phyloP scores from a whole-genome alignment of 2,113 vertebrate genomes.

The Ictalurus furcatus region DNA sequence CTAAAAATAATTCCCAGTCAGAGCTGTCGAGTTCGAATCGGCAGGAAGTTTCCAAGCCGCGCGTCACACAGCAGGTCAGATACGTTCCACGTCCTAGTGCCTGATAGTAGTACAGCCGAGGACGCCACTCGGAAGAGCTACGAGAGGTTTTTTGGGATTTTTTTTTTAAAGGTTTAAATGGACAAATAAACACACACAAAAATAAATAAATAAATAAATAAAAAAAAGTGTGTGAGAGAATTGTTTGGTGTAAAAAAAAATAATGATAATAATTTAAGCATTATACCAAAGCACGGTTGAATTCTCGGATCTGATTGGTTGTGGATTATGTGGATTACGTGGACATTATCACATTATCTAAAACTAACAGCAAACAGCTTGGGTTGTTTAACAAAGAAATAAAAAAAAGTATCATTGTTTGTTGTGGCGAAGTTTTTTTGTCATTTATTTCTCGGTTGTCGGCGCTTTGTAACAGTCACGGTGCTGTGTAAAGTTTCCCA shows the following conservation, averaged over 20 bases:
- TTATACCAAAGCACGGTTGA: neutral
- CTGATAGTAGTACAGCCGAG: neutral
- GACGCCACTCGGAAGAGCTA: neutral
- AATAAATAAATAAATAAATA: too few relatives aligned
- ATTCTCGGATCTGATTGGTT: neutral
- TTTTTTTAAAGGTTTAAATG: neutral
- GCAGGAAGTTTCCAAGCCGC: neutral
- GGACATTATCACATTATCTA: neutral
- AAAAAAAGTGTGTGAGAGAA: too few relatives aligned
- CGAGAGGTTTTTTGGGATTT: too few relatives aligned
- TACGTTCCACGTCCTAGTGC: neutral
- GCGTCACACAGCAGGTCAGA: neutral
- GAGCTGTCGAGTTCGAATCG: neutral
- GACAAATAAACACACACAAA: neutral
- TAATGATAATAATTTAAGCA: neutral
- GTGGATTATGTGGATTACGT: neutral
- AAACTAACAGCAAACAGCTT: neutral
- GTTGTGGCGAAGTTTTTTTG: neutral
- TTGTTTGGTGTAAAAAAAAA: neutral
- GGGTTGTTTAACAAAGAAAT: neutral
- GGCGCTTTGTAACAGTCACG: too few relatives aligned
- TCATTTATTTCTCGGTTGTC: neutral
- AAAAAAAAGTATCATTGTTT: neutral
- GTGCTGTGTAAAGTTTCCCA: neutral
- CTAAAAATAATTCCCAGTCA: neutral